Base-by-base conservation (phyloP, 1,140 invertebrate species). In the Saccostrea cuccullata region DNA sequence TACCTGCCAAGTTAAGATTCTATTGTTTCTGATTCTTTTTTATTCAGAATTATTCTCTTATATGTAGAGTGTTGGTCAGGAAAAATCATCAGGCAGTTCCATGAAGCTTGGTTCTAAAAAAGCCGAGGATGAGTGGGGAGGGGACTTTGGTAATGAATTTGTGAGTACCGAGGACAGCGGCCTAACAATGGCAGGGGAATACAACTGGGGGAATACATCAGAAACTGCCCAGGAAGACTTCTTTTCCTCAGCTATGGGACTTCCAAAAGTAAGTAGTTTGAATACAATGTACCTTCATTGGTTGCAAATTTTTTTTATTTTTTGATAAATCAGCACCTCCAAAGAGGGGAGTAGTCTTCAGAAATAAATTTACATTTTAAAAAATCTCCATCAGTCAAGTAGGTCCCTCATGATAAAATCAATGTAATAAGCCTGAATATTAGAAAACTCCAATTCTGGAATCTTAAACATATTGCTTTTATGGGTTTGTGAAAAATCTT, bases 81-180 rank as follows among this genome's bases (percentile, higher is more conserved):
- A 84, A 56, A 56, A 84, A 30, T 56, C 23, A 26, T 55, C 47
- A 30, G 56, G 83, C 26, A 17, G 12, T 56, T 23, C n/a, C 26
- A 26, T 56, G 56, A 84, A 26, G 55, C 55, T 56, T 12, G 6
- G 47, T 23, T 55, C 60, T 40, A 77, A 77, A 13, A 86, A 70
- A 94, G 96, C 96, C 94, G 96, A 94, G 89, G 95, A 96, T 89
- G 95, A 95, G 90, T 95, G 95, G 26, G 96, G 96, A 87, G 95
- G 94, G 89, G 96, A 96, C 73, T 98, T 97, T 97, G 97, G 97
- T 85, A 97, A 98, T 91, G 96, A 96, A 4, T 97, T 98, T 86
- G 91, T 92, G 55, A 91, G 91, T 55, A 92, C 92, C 2, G 91
- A 92, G 55, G 91, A 92, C 82, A 90, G 84, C 47, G 91, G 91